Conservation (phyloP, 2,797 vertebrate species). For the Urosaurus nigricauda region DNA sequence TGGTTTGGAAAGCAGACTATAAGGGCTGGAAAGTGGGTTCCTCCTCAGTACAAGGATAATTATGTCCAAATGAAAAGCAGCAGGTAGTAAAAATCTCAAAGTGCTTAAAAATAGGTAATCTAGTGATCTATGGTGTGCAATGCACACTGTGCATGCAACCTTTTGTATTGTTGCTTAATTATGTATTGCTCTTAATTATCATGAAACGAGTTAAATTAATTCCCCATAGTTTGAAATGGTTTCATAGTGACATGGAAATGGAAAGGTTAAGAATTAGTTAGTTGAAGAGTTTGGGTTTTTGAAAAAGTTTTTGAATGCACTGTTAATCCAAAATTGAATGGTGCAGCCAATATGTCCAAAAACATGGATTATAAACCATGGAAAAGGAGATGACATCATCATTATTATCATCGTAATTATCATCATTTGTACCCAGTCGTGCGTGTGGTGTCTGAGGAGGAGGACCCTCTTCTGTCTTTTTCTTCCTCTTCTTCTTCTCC, state of each 20-base stretch:
- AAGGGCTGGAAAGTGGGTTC: slow-evolving; percentile 63
- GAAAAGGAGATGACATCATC: not conserved
- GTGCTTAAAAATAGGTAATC: slow-evolving; percentile 28
- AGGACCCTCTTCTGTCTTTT: no score
- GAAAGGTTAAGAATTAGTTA: slow-evolving; percentile 52
- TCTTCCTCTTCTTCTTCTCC: no score
- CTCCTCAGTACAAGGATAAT: slow-evolving; percentile 71
- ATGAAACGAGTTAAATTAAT: slow-evolving; percentile 37
- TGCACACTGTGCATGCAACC: not conserved
- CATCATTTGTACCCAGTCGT: no score
- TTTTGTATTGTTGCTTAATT: no score
- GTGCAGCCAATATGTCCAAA: not conserved
- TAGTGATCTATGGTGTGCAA: slow-evolving; percentile 42
- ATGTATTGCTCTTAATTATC: slow-evolving; percentile 54
- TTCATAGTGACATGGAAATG: slow-evolving; percentile 50
- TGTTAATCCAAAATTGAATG: not conserved
- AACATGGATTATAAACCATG: not conserved
- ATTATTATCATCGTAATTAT: no score
- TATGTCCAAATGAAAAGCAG: slow-evolving; percentile 64
- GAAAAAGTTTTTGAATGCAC: slow-evolving; percentile 43
- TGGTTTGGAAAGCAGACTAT: slow-evolving; percentile 58
- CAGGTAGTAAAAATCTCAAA: slow-evolving; percentile 36
- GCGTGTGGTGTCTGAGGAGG: no score
- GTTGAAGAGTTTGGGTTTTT: slow-evolving; percentile 1
- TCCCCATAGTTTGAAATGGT: slow-evolving; percentile 41